A percentile compares a stretch with the other conserved stretches of the same genome.
phyloP scores from a whole-genome alignment of 2,888 invertebrate species.

The Bellardia bayeri region DNA sequence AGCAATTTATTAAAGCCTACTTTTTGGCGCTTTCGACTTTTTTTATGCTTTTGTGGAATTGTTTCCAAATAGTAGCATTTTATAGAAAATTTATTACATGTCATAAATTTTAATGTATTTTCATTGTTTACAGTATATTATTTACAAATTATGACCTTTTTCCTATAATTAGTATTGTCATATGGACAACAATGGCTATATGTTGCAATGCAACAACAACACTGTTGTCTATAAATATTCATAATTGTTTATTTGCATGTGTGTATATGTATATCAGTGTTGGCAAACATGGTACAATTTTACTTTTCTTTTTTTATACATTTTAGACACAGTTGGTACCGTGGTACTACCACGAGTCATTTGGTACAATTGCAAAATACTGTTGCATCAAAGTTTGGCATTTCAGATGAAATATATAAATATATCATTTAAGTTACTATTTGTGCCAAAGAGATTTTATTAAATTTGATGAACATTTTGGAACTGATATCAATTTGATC shows the following conservation, averaged over 20 bases:
- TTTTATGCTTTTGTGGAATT: slow-evolving; percentile 1
- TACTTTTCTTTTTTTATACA: too few relatives aligned
- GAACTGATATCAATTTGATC: too few relatives aligned
- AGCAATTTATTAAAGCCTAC: background rate
- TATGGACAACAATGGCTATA: slow-evolving; percentile 8
- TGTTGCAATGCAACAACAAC: slow-evolving; percentile 1
- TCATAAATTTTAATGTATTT: slow-evolving; percentile 57
- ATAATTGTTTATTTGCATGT: background rate
- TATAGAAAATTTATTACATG: slow-evolving; percentile 41
- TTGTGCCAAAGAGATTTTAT: too few relatives aligned
- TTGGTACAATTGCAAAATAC: too few relatives aligned
- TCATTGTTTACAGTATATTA: slow-evolving; percentile 40
- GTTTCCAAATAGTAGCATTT: slow-evolving; percentile 21
- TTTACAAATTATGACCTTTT: slow-evolving; percentile 48
- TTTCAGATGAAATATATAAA: too few relatives aligned
- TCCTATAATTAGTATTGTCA: slow-evolving; percentile 56
- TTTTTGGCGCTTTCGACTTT: background rate
- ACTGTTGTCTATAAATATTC: background rate
- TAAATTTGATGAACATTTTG: too few relatives aligned
- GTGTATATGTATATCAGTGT: background rate
- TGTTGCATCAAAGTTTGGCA: too few relatives aligned
- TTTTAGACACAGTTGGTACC: too few relatives aligned
- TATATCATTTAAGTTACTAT: too few relatives aligned
- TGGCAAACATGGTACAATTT: too few relatives aligned
- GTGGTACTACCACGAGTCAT: too few relatives aligned